Base-by-base conservation (phyloP, 2,113 vertebrate species). In the Lates calcarifer region DNA sequence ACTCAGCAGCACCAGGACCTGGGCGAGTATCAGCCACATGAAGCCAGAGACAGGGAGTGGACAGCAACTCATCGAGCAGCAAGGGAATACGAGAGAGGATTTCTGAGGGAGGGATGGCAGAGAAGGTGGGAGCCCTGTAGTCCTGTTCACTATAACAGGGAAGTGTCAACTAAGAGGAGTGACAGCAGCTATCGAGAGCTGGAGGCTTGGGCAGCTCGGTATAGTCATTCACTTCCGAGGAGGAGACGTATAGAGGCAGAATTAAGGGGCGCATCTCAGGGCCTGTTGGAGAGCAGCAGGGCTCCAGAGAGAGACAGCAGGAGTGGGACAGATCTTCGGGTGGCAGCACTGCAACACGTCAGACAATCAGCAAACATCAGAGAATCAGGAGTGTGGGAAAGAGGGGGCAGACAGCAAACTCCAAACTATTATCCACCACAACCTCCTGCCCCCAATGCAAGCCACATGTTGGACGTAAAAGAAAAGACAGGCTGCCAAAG, bases 151-250 rank as follows among this genome's bases (percentile, higher is more conserved):
- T 89, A 85, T 83, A 90, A 82, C 85, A 79, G 82, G 41, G 92
- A 93, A 2, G 43, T 81, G 49, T 85, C 85, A 43, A 73, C 79
- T 1, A 93, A 84, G 67, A 91, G 83, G 76, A 81, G 79, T 20
- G 61, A 89, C 79, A 92, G 82, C 84, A 94, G 90, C 84, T 90
- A 91, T 37, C 60, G 89, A 65, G 94, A 95, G 85, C 65, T 94
- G 62, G 93, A 93, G 85, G 92, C 92, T 18, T 93, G 92, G 94
- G 93, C 90, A 3, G 80, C 91, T 11, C 87, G 92, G 60, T 94
- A 94, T 45, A 92, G 93, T 74, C 93, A 93, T 66, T 94, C 94
- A 10, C 86, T 95, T 20, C 93, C 93, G 3, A 91, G 94, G 74
- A 93, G 84, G 74, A 90, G 85, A 62, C 87, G 81, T 1, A 73